Conservation (phyloP, 2,888 invertebrate genomes). For the Tillus elongatus region DNA sequence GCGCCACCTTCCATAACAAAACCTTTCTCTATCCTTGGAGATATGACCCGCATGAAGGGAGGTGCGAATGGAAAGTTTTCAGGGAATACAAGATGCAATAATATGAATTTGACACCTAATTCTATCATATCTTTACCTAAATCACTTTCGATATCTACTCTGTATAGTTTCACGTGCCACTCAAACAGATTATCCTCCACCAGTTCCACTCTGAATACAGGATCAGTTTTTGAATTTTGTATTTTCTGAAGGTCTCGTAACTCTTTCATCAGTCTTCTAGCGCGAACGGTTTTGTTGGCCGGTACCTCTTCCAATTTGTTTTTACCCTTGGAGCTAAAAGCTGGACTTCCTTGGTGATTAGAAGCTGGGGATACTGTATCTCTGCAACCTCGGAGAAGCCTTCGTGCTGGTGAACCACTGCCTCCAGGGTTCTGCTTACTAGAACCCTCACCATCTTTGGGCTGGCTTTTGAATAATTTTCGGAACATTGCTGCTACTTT, state of each 20-base stretch:
- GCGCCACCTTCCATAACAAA: conserved; percentile 89
- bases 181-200: conserved; percentile 81
- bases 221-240: conserved; percentile 59
- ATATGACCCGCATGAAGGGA: conserved; percentile 63
- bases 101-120: conserved; percentile 62
- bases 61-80: conserved; percentile 86
- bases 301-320: conserved; percentile 32
- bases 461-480: conserved; percentile 65
- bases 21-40: conserved; percentile 58
- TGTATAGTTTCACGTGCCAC: conserved; percentile 75
- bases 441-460: conserved; percentile 55
- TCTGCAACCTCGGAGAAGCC: conserved; percentile 35
- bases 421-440: conserved; percentile 45
- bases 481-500: conserved; percentile 73
- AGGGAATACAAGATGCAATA: conserved; percentile 73
- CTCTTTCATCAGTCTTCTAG: conserved; percentile 78
- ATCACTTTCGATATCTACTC: conserved; percentile 76
- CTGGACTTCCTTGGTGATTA: conserved; percentile 30
- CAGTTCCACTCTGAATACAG: conserved; percentile 72
- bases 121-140: conserved; percentile 74
- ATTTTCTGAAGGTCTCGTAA: conserved; percentile 68
- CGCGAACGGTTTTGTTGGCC: conserved; percentile 55
- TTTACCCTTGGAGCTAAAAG: conserved; percentile 33
- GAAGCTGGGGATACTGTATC: conserved; percentile 38
- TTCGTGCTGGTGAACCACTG: conserved; percentile 38